Percentiles rank a stretch among this genome's conserved stretches.
Evolutionary conservation across 1,140 invertebrate genomes (phyloP).

Genomic region (Platyscapa corneri): DNA sequence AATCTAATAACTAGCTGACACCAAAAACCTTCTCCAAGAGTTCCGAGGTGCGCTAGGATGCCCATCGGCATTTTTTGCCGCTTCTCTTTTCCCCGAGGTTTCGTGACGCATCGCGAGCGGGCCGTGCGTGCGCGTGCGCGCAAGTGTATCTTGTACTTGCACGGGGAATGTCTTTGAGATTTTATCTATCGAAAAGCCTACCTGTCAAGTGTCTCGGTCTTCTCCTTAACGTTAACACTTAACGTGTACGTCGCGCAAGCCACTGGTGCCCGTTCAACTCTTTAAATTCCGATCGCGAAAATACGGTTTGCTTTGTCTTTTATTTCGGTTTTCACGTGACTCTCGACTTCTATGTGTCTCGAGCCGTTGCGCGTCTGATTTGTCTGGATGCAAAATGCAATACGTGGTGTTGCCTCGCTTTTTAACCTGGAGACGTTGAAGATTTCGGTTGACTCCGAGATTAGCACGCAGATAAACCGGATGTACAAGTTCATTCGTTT

Average conservation of each 20-base stretch:
- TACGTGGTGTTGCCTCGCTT: background rate
- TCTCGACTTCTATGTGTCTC: background rate
- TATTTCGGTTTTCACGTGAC: constrained; percentile 4
- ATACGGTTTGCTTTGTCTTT: constrained; percentile 37
- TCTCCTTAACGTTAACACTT: constrained; percentile 60
- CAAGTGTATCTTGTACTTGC: constrained; percentile 60
- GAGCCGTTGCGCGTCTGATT: background rate
- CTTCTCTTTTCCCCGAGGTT: constrained; percentile 20
- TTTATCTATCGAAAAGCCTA: constrained; percentile 61
- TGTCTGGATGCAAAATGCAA: constrained; percentile 11
- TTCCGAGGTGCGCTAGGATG: constrained; percentile 45
- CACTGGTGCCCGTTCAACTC: background rate
- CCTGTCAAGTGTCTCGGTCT: constrained; percentile 59
- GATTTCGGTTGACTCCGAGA: constrained; percentile 25
- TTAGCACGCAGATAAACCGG: background rate
- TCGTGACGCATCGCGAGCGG: constrained; percentile 35
- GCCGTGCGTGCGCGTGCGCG: constrained; percentile 45
- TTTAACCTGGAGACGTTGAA: constrained; percentile 7
- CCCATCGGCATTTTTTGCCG: constrained; percentile 50
- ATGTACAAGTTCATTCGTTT: constrained; percentile 15
- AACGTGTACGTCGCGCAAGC: background rate
- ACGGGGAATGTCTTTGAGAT: constrained; percentile 62
- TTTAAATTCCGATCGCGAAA: constrained; percentile 34
- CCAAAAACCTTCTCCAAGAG: constrained; percentile 72
- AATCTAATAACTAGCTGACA: constrained; percentile 74